Percentiles rank a stretch among this genome's conserved stretches.
Conservation (phyloP, 2,113 vertebrate species). For the Podarcis raffonei region DNA sequence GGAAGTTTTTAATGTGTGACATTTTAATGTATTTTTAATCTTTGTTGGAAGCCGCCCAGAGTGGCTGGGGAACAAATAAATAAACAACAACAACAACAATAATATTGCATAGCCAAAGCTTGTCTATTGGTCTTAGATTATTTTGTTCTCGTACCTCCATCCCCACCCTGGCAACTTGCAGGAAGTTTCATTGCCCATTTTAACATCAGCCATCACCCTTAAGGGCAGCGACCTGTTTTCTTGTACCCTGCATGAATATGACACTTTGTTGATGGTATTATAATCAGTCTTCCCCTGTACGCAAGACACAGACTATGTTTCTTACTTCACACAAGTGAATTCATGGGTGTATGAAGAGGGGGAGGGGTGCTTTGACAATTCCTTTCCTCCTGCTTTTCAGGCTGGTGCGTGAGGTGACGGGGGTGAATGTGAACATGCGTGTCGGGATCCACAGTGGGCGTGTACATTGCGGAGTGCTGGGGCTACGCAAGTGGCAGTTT, state of each 20-base stretch:
- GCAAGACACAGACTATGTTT: not conserved
- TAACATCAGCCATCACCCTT: not conserved
- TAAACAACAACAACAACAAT: no score
- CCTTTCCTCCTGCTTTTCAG: constrained; percentile 58
- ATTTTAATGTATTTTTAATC: no score
- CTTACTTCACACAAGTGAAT: not conserved
- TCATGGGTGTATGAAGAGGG: not conserved
- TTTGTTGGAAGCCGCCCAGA: no score
- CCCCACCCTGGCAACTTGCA: no score
- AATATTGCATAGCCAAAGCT: not conserved
- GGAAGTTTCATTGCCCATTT: not conserved
- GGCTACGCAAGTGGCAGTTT: constrained; percentile 96
- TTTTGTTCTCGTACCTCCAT: not conserved
- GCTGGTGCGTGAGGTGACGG: constrained; percentile 93
- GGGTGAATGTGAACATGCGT: constrained; percentile 98
- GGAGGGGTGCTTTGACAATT: not conserved
- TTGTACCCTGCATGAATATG: not conserved
- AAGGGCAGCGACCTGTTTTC: not conserved
- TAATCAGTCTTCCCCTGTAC: not conserved
- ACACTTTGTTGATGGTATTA: not conserved
- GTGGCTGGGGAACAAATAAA: no score
- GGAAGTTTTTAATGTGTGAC: no score
- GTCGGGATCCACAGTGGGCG: constrained; percentile 96
- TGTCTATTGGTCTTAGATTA: not conserved
- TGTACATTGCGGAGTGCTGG: constrained; percentile 93